Conservation (phyloP, 2,797 vertebrate species). For the Lutjanus campechanus region DNA sequence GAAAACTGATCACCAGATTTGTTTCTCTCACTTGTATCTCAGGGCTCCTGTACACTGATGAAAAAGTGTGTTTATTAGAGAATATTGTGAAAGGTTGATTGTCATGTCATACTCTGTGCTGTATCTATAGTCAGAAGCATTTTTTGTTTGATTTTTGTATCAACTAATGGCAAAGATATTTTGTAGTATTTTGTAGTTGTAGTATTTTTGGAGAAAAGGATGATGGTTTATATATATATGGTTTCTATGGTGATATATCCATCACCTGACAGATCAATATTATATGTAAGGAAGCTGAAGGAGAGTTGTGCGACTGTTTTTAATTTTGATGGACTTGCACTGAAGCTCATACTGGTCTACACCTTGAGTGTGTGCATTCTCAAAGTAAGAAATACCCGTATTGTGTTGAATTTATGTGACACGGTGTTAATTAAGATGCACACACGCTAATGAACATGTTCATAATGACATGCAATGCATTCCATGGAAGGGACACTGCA, state of each 20-base stretch:
- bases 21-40: too few species aligned
- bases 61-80: too few species aligned
- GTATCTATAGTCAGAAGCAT: too few species aligned
- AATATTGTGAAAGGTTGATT: too few species aligned
- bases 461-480: background rate
- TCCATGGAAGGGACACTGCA: background rate
- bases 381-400: background rate
- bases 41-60: too few species aligned
- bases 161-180: background rate
- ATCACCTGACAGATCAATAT: background rate
- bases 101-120: too few species aligned
- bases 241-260: background rate
- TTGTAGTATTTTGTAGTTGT: background rate
- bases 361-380: background rate
- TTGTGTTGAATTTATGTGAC: background rate
- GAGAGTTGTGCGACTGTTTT: too few species aligned
- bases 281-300: background rate
- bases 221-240: background rate
- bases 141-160: too few species aligned
- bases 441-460: background rate
- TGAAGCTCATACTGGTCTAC: too few species aligned
- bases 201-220: background rate
- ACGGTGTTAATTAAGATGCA: background rate
- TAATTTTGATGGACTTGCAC: too few species aligned
- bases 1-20: too few species aligned